phyloP scores from a whole-genome alignment of 1,140 invertebrate genomes.

The Papilio polytes region DNA sequence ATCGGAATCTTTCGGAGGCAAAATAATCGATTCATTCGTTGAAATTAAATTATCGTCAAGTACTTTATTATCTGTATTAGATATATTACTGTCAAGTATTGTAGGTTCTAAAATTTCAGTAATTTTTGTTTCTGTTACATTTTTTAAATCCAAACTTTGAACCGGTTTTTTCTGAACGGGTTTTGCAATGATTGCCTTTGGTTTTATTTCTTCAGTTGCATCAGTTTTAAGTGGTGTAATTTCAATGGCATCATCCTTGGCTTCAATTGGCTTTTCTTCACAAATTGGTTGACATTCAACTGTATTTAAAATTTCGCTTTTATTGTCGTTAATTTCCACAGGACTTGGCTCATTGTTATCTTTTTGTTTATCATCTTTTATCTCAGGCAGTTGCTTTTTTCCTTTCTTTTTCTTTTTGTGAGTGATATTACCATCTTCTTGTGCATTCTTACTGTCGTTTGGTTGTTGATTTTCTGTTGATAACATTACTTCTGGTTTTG shows the following conservation, averaged over 20 bases:
- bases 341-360: not conserved
- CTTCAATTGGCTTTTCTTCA: conserved; percentile 44
- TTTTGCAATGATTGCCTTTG: conserved; percentile 69
- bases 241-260: conserved; percentile 39
- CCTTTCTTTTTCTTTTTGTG: conserved; percentile 39
- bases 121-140: not conserved
- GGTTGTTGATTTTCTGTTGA: conserved; percentile 37
- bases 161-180: conserved; percentile 65
- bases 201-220: conserved; percentile 47
- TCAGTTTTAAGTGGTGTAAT: not conserved
- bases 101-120: not conserved
- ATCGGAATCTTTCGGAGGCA: not conserved
- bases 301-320: not conserved
- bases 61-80: not conserved
- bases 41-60: not conserved
- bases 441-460: conserved; percentile 10
- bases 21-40: not conserved
- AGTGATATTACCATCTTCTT: conserved; percentile 6
- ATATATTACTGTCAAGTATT: not conserved
- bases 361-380: not conserved
- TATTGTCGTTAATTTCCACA: not conserved
- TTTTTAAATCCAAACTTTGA: not conserved
- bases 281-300: not conserved
- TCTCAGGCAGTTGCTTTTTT: conserved; percentile 31
- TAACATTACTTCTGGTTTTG: not conserved